Evolutionary conservation across 2,113 vertebrate genomes (phyloP).

Genomic region (Neolamprologus fasciatus): DNA sequence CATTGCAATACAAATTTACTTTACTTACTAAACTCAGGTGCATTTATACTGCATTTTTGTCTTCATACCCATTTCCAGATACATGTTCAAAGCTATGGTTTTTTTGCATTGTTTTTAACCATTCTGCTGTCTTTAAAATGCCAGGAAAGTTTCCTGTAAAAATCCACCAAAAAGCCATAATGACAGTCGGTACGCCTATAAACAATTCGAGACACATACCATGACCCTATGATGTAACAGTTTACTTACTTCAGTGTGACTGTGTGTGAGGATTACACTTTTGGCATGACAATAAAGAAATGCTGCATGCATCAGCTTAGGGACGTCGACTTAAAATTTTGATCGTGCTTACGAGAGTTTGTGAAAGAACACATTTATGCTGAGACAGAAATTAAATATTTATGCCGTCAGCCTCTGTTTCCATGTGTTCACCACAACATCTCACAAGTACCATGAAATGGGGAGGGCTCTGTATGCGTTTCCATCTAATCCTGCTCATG

Average conservation of each 20-base stretch:
- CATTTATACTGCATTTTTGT: neutral
- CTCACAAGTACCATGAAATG: neutral
- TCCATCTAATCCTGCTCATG: constrained; percentile 1
- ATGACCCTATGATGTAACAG: neutral
- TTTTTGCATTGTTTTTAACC: neutral
- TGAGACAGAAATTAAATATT: constrained; percentile 6
- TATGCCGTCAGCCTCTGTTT: neutral
- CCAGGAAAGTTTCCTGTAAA: neutral
- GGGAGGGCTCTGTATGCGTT: neutral
- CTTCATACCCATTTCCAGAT: neutral
- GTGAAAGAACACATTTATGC: neutral
- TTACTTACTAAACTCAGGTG: neutral
- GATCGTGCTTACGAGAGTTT: neutral
- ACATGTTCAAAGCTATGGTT: neutral
- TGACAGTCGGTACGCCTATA: neutral
- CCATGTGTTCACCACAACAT: neutral
- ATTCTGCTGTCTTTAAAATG: neutral
- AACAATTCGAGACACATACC: neutral
- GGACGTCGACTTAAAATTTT: neutral
- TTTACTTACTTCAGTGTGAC: neutral
- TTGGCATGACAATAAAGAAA: neutral
- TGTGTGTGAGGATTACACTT: neutral
- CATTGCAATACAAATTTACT: neutral
- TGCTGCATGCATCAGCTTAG: neutral
- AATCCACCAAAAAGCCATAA: neutral